These are phyloP conservation scores for Berghia stephanieae DNA, from an alignment of 1,140 invertebrate species.

Conservation along the genomic window DNA sequence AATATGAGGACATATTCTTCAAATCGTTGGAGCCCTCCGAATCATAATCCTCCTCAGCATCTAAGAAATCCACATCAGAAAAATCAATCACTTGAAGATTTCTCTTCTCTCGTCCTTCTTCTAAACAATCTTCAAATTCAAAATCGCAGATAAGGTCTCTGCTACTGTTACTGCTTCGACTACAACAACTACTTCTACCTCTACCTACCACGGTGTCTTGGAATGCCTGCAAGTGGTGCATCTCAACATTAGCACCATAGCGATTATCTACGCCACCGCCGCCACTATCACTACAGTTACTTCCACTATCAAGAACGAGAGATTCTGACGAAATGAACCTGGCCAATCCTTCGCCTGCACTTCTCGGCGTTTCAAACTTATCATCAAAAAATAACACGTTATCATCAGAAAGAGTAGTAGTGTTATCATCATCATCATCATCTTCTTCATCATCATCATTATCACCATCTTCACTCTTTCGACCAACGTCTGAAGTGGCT, in stretches of 20 bases:
- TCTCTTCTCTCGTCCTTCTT: no score
- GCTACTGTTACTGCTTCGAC: background rate
- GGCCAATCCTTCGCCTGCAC: conserved; percentile 28
- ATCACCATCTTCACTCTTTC: no score
- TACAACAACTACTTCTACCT: background rate
- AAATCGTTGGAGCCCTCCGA: no score
- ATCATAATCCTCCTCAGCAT: no score
- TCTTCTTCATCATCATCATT: no score
- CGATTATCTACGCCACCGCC: background rate
- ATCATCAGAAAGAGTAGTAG: background rate
- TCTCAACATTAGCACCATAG: background rate
- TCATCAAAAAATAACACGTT: conserved; percentile 19
- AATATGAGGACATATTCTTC: no score
- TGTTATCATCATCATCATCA: conserved; percentile 22
- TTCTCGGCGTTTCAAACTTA: conserved; percentile 22
- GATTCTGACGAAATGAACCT: conserved; percentile 15
- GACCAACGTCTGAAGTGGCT: conserved; percentile 26
- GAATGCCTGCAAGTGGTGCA: background rate
- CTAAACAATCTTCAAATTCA: no score
- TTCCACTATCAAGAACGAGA: no score
- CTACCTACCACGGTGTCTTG: background rate
- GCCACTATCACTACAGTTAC: no score
- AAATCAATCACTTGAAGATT: no score
- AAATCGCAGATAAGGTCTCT: no score
- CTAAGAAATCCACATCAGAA: no score